These are phyloP conservation scores for Cassiopea andromeda DNA, from an alignment of 30 jellyfish, hydroid and myxozoan genomes.

Conservation along the genomic window DNA sequence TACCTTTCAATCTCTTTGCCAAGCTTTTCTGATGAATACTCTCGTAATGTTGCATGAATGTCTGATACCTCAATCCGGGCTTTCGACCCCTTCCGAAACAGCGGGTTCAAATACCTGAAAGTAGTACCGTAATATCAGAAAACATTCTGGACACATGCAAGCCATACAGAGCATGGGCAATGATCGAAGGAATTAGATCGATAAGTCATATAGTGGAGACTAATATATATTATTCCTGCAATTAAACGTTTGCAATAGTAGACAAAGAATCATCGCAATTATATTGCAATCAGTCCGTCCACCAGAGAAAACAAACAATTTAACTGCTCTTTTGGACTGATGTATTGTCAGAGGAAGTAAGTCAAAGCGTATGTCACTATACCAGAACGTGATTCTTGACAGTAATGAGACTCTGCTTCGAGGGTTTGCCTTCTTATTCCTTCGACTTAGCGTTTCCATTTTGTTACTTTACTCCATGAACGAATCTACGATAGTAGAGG, in stretches of 20 bases:
- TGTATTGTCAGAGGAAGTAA: background rate
- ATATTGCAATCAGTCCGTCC: background rate
- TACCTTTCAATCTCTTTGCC: conserved; percentile 37
- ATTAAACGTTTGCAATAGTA: background rate
- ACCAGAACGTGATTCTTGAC: conserved; percentile 59
- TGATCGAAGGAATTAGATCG: too few species aligned
- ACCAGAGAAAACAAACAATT: background rate
- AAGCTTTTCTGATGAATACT: conserved; percentile 19
- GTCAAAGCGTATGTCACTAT: background rate
- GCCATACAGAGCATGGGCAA: too few species aligned
- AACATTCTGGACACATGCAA: too few species aligned
- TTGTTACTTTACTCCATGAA: background rate
- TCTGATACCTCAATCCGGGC: conserved; percentile 41
- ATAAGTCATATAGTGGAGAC: too few species aligned
- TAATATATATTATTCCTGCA: background rate
- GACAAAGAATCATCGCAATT: background rate
- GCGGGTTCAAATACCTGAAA: conserved; percentile 61
- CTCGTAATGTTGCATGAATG: conserved; percentile 34
- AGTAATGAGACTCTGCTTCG: conserved; percentile 18
- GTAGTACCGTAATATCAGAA: too few species aligned
- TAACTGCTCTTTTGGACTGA: background rate
- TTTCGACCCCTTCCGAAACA: conserved; percentile 36
- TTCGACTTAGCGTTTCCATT: conserved; percentile 48
- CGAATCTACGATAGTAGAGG: background rate
- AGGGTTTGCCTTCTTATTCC: conserved; percentile 53